Evolutionary conservation across 2,113 vertebrate genomes (phyloP).

Genomic region (Poecile atricapillus): DNA sequence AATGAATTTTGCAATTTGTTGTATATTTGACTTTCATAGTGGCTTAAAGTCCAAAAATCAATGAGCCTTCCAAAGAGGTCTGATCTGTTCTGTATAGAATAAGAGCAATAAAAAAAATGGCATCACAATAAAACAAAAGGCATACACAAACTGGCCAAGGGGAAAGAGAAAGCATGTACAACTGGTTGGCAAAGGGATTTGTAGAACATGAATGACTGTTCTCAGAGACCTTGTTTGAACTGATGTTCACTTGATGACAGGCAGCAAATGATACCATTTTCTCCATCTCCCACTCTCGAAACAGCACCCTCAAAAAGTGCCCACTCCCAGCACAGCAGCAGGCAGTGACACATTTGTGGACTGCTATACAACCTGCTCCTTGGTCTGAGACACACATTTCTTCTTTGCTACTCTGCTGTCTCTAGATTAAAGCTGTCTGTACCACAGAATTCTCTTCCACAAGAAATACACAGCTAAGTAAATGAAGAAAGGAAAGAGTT

Average conservation of each 20-base stretch:
- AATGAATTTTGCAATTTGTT: not conserved
- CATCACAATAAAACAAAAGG: not conserved
- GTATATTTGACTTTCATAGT: not conserved
- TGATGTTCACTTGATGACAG: rapidly evolving
- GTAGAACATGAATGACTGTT: rapidly evolving
- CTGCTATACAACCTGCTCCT: not conserved
- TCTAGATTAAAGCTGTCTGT: not conserved
- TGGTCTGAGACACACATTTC: not conserved
- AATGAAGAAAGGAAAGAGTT: rapidly evolving
- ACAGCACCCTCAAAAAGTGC: not conserved
- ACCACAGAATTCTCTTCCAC: not conserved
- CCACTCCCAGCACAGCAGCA: not conserved
- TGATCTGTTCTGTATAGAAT: not conserved
- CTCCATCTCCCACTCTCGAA: not conserved
- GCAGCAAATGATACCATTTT: not conserved
- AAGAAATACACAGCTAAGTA: not conserved
- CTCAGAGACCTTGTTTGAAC: not conserved
- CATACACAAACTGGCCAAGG: not conserved
- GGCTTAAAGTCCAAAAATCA: not conserved
- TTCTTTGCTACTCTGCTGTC: not conserved
- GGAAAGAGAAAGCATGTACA: not conserved
- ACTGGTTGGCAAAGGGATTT: not conserved
- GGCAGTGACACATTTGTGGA: not conserved
- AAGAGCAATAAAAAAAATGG: not conserved
- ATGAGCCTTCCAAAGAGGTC: not conserved